phyloP scores from a whole-genome alignment of 2,888 invertebrate species.

The Pinctada fucata region DNA sequence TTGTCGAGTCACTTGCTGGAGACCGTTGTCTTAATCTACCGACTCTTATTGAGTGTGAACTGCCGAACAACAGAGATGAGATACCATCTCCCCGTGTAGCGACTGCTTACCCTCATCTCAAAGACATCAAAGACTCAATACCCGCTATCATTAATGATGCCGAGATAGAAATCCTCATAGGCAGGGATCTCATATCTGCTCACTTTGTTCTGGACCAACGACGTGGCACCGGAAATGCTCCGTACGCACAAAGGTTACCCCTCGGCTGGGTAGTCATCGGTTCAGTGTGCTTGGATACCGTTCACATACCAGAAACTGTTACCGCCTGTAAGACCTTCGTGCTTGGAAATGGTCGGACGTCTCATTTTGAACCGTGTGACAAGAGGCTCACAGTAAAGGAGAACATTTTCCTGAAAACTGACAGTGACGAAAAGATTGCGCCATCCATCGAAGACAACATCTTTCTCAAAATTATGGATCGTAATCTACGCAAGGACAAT shows the following conservation, averaged over 20 bases:
- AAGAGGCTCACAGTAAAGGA: neutral
- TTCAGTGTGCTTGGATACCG: neutral
- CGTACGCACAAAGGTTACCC: conserved; percentile 12
- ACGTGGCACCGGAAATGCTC: neutral
- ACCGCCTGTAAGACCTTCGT: conserved; percentile 8
- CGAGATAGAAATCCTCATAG: conserved; percentile 11
- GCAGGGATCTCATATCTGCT: conserved; percentile 10
- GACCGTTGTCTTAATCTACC: conserved; percentile 16
- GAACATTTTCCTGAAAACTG: conserved; percentile 8
- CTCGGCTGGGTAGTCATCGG: conserved; percentile 22
- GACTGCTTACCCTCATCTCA: neutral
- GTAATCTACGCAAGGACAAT: neutral
- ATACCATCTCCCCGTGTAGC: conserved; percentile 21
- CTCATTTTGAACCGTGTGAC: neutral
- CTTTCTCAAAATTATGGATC: conserved; percentile 22
- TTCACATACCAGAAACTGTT: neutral
- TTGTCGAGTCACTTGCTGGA: conserved; percentile 18
- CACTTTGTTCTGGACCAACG: conserved; percentile 18
- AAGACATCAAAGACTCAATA: neutral
- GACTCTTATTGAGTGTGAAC: conserved; percentile 17
- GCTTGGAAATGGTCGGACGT: conserved; percentile 3
- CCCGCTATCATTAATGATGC: neutral
- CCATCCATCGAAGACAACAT: conserved; percentile 24
- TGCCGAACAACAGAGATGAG: conserved; percentile 27
- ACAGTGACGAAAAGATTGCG: conserved; percentile 12